Evolutionary conservation across 2,888 invertebrate genomes (phyloP).

Genomic region (Odontocolon sp.): DNA sequence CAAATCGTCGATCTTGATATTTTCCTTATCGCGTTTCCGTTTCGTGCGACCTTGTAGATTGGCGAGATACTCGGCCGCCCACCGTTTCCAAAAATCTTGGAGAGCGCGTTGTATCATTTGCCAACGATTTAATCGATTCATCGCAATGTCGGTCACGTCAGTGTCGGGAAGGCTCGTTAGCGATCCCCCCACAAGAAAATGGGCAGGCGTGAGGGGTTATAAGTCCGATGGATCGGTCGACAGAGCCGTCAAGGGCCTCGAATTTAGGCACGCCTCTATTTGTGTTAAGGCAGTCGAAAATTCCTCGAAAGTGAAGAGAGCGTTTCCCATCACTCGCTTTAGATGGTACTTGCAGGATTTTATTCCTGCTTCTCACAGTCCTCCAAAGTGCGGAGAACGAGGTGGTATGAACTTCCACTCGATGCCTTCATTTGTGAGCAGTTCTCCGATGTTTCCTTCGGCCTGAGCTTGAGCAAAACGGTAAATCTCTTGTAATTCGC

Average conservation of each 20-base stretch:
- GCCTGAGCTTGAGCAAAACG: constrained; percentile 1
- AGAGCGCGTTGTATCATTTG: constrained; percentile 60
- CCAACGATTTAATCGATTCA: constrained; percentile 65
- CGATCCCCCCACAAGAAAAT: constrained; percentile 70
- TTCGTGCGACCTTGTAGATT: constrained; percentile 63
- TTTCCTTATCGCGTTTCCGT: constrained; percentile 49
- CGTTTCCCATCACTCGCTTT: constrained; percentile 56
- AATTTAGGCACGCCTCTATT: constrained; percentile 69
- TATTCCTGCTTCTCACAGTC: constrained; percentile 71
- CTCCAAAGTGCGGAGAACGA: constrained; percentile 68
- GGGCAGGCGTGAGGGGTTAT: constrained; percentile 70
- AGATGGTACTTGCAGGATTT: constrained; percentile 69
- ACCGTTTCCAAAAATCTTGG: constrained; percentile 65
- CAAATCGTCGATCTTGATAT: constrained; percentile 27
- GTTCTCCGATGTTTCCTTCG: neutral
- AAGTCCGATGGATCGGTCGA: constrained; percentile 63
- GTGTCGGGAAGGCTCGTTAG: constrained; percentile 59
- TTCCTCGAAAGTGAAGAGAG: constrained; percentile 68
- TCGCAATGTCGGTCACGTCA: constrained; percentile 51
- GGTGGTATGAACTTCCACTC: constrained; percentile 70
- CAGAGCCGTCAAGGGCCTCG: constrained; percentile 66
- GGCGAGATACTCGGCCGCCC: constrained; percentile 60
- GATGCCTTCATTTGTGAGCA: constrained; percentile 41
- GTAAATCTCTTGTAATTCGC: constrained; percentile 52
- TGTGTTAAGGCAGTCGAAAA: constrained; percentile 65